Base-by-base conservation (phyloP, 2,888 invertebrate genomes). In the Lutraria lutraria region DNA sequence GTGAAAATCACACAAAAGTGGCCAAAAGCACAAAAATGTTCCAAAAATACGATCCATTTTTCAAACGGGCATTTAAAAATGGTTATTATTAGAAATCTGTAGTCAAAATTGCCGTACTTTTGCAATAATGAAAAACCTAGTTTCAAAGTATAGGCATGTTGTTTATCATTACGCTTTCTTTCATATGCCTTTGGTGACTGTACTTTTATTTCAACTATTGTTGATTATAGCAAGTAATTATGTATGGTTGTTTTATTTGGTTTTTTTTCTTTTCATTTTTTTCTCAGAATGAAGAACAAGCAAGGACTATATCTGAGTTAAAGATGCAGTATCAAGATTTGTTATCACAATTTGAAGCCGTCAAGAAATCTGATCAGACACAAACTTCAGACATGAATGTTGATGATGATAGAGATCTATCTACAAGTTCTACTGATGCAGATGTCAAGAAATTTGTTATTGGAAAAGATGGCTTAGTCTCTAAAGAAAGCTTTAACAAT, bases 241-340 rank as follows among this genome's bases (percentile, higher is more conserved):
- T 25, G 3, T 25, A n/a, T n/a, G n/a, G n/a, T n/a, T n/a, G n/a
- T n/a, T n/a, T n/a, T n/a, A n/a, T n/a, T n/a, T n/a, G n/a, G n/a
- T n/a, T 2, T 56, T 3, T 29, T 72, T 15, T 72, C 60, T 29
- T 31, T 72, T 1, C n/a, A n/a, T n/a, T 72, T 31, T 76, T 43
- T 43, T 4, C 43, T 19, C 34, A 76, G 76, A 76, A 31, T 31
- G 76, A 76, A 15, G 29, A 31, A 76, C 76, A 31, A 31, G 76
- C 29, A 25, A 76, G 31, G 31, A 15, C 29, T 0, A 19, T 76
- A 31, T 76, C 76, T 2, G 34, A 76, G 34, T 34, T 76, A 76
- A 76, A 76, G 19, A 76, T 76, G 76, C 31, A 76, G 6, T 76
- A 76, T 34, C 76, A 76, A 34, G 76, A 76, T 76, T 31, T 76